phyloP scores from a whole-genome alignment of 1,140 invertebrate species.

The Rhopalosiphum padi region DNA sequence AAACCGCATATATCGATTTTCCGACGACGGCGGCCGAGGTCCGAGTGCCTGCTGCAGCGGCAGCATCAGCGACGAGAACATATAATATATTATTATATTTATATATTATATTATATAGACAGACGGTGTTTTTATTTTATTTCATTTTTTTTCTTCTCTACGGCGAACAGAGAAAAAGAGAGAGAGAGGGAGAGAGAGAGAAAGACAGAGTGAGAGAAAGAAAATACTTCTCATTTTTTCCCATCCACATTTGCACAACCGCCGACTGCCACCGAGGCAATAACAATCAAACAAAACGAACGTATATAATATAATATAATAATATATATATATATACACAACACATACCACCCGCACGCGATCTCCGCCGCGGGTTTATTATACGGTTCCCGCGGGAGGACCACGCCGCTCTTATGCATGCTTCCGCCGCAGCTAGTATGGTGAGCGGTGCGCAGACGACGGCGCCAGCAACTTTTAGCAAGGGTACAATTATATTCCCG shows the following conservation, averaged over 20 bases:
- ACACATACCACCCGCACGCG: not conserved
- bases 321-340: not conserved
- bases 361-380: constrained; percentile 25
- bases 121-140: not conserved
- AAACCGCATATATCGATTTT: constrained; percentile 35
- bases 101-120: not conserved
- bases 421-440: no score
- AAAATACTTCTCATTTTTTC: not conserved
- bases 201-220: not conserved
- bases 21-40: not conserved
- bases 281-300: constrained; percentile 55
- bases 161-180: no score
- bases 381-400: constrained; percentile 37
- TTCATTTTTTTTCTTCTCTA: not conserved
- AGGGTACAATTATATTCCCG: constrained; percentile 43
- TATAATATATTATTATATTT: not conserved
- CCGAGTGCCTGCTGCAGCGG: not conserved
- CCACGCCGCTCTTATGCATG: not conserved
- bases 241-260: not conserved
- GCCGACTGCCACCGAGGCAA: constrained; percentile 32
- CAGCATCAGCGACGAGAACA: not conserved
- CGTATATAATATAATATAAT: not conserved
- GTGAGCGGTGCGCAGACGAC: not conserved
- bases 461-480: constrained; percentile 50
- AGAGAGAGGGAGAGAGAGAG: no score